Percentiles rank a stretch among this genome's conserved stretches.
These are phyloP conservation scores for Perdita meconis DNA, from an alignment of 2,888 invertebrate species.

Conservation along the genomic window DNA sequence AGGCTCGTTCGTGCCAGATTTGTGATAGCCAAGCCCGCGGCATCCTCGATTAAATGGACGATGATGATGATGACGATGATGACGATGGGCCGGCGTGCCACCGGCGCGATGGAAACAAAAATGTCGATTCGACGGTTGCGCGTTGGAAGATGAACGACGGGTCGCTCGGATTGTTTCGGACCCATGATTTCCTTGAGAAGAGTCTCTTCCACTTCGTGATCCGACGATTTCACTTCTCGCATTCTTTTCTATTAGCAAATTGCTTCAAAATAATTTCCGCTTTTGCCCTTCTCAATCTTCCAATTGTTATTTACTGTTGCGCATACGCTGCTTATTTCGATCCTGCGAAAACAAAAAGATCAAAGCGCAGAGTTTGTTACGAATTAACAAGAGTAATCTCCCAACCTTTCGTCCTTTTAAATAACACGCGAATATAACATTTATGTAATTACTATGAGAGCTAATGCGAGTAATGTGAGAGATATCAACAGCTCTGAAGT, in stretches of 20 bases:
- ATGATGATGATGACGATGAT: conserved; percentile 52
- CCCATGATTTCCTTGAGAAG: conserved; percentile 12
- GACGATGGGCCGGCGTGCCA: conserved; percentile 65
- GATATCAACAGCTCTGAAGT: too few relatives aligned
- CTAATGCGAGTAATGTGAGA: too few relatives aligned
- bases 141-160: conserved; percentile 35
- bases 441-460: too few relatives aligned
- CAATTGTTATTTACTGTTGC: too few relatives aligned
- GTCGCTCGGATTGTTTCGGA: conserved; percentile 38
- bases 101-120: conserved; percentile 39
- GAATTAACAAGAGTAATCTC: too few relatives aligned
- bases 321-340: too few relatives aligned
- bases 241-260: not conserved
- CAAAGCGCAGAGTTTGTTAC: too few relatives aligned
- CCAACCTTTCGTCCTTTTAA: too few relatives aligned
- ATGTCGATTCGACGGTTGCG: conserved; percentile 38
- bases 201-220: not conserved
- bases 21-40: conserved; percentile 83
- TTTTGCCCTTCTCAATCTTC: too few relatives aligned
- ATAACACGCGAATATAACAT: too few relatives aligned
- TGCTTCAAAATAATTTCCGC: not conserved
- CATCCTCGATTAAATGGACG: conserved; percentile 75
- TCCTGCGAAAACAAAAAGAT: too few relatives aligned
- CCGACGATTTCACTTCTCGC: not conserved
- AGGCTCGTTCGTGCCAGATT: conserved; percentile 81